Evolutionary conservation across 2,113 vertebrate genomes (phyloP).

Genomic region (Lipotes vexillifer): DNA sequence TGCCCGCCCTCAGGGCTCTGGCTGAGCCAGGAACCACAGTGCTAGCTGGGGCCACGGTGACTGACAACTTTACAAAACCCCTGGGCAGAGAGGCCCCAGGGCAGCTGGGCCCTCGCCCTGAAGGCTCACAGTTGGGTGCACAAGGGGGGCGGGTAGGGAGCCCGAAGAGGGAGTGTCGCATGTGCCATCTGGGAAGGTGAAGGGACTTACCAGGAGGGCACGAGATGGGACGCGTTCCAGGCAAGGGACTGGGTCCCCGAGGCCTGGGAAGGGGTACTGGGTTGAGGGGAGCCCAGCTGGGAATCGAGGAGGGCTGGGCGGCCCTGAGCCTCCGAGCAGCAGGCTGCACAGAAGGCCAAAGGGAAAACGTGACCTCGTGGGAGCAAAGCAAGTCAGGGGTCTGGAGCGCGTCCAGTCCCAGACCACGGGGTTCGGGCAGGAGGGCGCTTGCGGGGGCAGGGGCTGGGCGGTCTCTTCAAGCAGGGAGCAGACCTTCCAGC

Average conservation of each 20-base stretch:
- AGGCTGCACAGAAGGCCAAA: too few relatives aligned
- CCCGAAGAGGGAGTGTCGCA: not conserved
- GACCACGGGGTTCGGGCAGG: too few relatives aligned
- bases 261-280: not conserved
- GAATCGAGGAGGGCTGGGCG: rapidly evolving
- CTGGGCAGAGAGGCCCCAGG: rapidly evolving
- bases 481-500: too few relatives aligned
- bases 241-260: rapidly evolving
- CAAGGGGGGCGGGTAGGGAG: rapidly evolving
- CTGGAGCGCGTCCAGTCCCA: rapidly evolving
- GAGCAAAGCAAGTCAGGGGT: too few relatives aligned
- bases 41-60: not conserved
- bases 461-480: not conserved
- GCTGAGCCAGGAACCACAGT: not conserved
- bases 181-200: not conserved
- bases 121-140: not conserved
- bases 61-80: not conserved
- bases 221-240: rapidly evolving
- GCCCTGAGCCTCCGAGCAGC: too few relatives aligned
- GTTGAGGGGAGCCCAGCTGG: not conserved
- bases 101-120: rapidly evolving
- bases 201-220: not conserved
- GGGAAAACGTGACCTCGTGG: not conserved
- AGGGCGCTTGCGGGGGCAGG: rapidly evolving
- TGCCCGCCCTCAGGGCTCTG: not conserved